A percentile compares a stretch with the other conserved stretches of the same genome.
These are phyloP conservation scores for Poecilia wingei DNA, from an alignment of 2,797 vertebrate genomes.

Conservation along the genomic window DNA sequence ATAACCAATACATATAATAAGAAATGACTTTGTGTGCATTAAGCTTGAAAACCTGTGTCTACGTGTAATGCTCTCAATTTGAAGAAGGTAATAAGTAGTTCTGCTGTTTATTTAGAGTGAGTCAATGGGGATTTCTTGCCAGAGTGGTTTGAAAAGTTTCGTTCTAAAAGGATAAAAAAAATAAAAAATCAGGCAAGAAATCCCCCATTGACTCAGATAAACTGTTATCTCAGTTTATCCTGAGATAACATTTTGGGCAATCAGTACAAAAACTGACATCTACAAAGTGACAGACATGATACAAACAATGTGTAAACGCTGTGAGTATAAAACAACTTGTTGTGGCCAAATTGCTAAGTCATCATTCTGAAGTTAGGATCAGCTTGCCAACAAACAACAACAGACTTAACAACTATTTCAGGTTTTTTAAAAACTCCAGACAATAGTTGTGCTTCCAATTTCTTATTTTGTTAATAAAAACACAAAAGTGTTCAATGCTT, in stretches of 20 bases:
- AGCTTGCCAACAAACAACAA: neutral
- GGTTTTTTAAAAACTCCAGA: neutral
- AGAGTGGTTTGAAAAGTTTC: neutral
- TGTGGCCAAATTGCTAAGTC: neutral
- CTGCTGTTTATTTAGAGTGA: neutral
- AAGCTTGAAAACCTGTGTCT: neutral
- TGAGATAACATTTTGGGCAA: neutral
- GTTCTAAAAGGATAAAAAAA: neutral
- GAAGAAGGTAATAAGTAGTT: neutral
- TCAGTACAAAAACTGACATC: neutral
- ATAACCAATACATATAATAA: no score
- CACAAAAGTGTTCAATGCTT: neutral
- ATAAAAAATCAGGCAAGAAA: neutral
- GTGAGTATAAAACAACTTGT: neutral
- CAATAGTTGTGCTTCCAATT: neutral
- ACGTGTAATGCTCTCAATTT: neutral
- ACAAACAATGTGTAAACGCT: neutral
- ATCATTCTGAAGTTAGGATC: neutral
- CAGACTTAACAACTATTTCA: neutral
- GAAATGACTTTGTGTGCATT: neutral
- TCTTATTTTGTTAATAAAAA: neutral
- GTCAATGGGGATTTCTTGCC: neutral
- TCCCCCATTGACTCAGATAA: no score
- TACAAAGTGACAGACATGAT: neutral
- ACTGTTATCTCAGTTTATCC: neutral